These are phyloP conservation scores for Atethmia centrago DNA, from an alignment of 2,888 invertebrate species.

Conservation along the genomic window DNA sequence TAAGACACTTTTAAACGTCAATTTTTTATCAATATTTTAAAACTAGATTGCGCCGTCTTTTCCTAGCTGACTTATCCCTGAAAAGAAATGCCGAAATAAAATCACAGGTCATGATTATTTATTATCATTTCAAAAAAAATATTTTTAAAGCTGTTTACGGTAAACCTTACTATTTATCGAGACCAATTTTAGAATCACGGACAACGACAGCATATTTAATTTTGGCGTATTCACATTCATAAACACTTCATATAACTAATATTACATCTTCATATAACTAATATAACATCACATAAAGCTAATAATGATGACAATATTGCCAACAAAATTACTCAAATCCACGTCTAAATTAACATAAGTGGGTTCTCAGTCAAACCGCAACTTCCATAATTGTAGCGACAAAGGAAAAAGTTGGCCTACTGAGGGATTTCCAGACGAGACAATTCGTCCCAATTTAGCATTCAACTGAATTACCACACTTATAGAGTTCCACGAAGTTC, in stretches of 20 bases:
- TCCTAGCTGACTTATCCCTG: neutral
- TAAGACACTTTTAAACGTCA: neutral
- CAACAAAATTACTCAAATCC: conserved; percentile 51
- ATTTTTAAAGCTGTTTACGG: neutral
- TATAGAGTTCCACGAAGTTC: conserved; percentile 68
- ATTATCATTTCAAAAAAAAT: neutral
- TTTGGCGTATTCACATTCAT: neutral
- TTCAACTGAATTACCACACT: conserved; percentile 69
- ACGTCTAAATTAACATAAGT: conserved; percentile 63
- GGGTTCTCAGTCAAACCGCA: conserved; percentile 67
- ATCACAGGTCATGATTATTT: neutral
- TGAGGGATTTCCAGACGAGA: conserved; percentile 57
- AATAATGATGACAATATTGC: conserved; percentile 25
- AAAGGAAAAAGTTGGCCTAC: conserved; percentile 70
- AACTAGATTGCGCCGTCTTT: neutral
- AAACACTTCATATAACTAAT: too few species aligned
- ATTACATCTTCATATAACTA: too few species aligned
- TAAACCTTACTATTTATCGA: neutral
- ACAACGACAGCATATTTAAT: neutral
- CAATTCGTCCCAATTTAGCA: conserved; percentile 71
- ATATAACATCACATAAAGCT: too few species aligned
- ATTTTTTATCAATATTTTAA: neutral
- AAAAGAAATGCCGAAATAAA: neutral
- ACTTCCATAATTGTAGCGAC: conserved; percentile 70
- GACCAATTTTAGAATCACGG: neutral